Conservation (phyloP, 1,140 invertebrate genomes). For the Daktulosphaira vitifoliae region DNA sequence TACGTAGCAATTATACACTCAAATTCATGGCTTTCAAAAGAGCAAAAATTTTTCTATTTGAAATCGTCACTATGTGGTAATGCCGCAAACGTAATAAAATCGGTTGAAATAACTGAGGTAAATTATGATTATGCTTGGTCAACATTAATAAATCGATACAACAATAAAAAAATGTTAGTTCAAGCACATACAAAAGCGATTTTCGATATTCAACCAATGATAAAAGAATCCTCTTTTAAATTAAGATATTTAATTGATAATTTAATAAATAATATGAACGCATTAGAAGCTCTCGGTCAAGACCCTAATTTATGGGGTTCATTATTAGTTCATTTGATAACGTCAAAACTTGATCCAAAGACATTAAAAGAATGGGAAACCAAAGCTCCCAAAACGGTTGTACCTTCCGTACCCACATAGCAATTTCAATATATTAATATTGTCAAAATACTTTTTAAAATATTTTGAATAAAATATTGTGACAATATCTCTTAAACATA, state of each 20-base stretch:
- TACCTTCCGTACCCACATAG: no score
- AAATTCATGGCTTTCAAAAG: no score
- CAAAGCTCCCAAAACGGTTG: neutral
- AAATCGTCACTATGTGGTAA: neutral
- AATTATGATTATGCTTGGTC: neutral
- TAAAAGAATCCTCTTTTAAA: neutral
- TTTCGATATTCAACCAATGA: neutral
- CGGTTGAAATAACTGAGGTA: neutral
- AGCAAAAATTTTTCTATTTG: neutral
- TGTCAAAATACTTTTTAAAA: no score
- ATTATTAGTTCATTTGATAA: neutral
- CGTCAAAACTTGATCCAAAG: neutral
- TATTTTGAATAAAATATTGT: no score
- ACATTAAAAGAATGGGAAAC: neutral
- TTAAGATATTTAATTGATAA: neutral
- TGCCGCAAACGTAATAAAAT: neutral
- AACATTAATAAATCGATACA: neutral
- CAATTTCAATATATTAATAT: no score
- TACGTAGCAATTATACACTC: no score
- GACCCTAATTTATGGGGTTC: neutral
- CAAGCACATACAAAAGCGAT: neutral
- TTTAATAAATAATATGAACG: neutral
- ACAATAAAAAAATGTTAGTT: neutral
- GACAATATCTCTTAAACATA: no score
- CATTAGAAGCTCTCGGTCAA: neutral